Conservation (phyloP, 2,888 invertebrate species). For the Eurytoma adleriae region DNA sequence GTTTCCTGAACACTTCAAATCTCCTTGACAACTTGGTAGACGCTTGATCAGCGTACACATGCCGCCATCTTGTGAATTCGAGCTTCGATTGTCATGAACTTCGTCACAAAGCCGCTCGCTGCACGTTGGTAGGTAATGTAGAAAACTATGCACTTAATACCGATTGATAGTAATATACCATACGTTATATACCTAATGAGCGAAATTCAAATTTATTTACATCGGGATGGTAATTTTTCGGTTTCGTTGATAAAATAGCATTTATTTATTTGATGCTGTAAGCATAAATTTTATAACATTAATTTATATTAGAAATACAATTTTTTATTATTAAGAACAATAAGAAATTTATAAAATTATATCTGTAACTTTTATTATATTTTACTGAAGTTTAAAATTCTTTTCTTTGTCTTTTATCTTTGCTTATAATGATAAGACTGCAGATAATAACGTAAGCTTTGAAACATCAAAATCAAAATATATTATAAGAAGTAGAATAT, state of each 20-base stretch:
- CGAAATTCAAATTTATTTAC: neutral
- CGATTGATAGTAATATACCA: neutral
- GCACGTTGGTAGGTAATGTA: neutral
- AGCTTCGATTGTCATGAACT: neutral
- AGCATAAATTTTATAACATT: neutral
- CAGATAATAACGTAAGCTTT: too few relatives aligned
- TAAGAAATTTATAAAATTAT: neutral
- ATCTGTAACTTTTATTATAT: too few relatives aligned
- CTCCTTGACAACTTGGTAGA: neutral
- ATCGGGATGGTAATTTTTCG: too few relatives aligned
- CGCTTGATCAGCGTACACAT: neutral
- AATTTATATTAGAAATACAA: neutral
- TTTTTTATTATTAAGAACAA: neutral
- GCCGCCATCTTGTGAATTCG: constrained; percentile 16
- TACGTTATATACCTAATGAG: neutral
- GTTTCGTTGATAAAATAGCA: neutral
- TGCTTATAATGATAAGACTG: too few relatives aligned
- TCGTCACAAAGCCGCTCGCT: neutral
- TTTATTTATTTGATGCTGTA: neutral
- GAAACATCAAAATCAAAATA: too few relatives aligned
- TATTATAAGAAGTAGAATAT: too few relatives aligned
- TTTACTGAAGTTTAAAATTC: too few relatives aligned
- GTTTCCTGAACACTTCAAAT: neutral
- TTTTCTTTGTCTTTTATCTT: too few relatives aligned
- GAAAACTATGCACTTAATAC: neutral